Evolutionary conservation across 2,113 vertebrate genomes (phyloP), one percentile per base, ranked within the genome.

Genomic region (Oncorhynchus nerka): DNA sequence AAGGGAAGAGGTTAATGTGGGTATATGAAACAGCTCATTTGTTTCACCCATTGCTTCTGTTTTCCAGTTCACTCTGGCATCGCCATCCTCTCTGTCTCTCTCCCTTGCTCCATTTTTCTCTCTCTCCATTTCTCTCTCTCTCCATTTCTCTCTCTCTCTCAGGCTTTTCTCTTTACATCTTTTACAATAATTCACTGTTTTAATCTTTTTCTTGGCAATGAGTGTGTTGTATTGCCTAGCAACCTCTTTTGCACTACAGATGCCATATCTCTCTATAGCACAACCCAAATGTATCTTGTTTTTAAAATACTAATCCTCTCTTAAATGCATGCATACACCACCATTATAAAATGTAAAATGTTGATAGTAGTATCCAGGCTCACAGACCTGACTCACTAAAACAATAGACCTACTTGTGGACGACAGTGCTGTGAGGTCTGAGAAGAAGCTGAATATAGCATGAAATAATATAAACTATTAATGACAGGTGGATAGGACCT

Each of bases 141-240:
- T 20, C 30, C 24, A 64, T 28, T 15, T 61, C 16, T 79, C 57
- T 34, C n/a, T 16, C 71, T 49, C 39, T 45, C 9, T 45, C 39
- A 12, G 8, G 39, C 9, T 45, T 45, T 45, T 45, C 39, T 45
- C 8, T 19, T 74, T 26, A 65, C 62, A 12, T 65, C 62, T 65
- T 12, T 11, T 65, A 57, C 55, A 57, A 20, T 57, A 15, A 45
- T 45, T 57, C 20, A 57, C 55, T 20, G 13, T 57, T 11, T 64
- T 45, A 8, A 39, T 48, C 2, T 19, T 45, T 20, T 69, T 32
- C 15, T 15, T 68, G 65, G 12, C 26, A 30, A 8, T 62, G 57
- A 51, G 19, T 72, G 67, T 74, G 55, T n/a, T 78, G 79, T 83
- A 89, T 92, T 90, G 89, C 91, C 86, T 89, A 92, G 91, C 88